Evolutionary conservation across 2,113 vertebrate genomes (phyloP), one percentile per base, ranked within the genome.

Genomic region (Etia nguti): DNA sequence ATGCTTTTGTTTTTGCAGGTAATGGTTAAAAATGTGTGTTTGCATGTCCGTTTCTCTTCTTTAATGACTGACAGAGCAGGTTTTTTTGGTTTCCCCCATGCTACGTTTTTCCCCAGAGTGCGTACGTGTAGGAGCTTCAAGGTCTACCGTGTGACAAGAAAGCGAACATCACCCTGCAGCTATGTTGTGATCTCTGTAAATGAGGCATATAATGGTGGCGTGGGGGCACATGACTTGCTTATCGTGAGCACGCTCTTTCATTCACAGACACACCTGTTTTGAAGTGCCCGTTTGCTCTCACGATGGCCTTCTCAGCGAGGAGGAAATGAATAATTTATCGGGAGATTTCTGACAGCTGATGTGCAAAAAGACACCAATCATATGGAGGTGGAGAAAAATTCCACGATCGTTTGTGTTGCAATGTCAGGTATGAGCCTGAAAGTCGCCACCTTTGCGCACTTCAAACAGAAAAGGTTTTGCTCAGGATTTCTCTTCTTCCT

Each of bases 201-300:
- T 89, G 92, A 93, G 87, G 77, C 91, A 5, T 92, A 89, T 57
- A 34, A 90, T 90, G 91, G 80, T 59, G 90, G 91, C 54, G 10
- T 92, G 79, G 11, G 82, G 89, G 87, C 79, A 52, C 59, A 75
- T 85, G 85, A 80, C 89, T 85, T 46, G 80, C 89, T 89, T 85
- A 88, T 92, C 79, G 4, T 83, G 79, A 89, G 87, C 82, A 79
- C 48, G 20, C 83, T 65, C 77, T 73, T 80, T 46, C 26, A 54
- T 55, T 41, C 56, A 60, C 82, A 84, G 52, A 84, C 92, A 75
- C 87, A 91, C 86, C 88, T 93, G 89, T 89, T 85, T 84, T 22
- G 77, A 89, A 75, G 80, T 24, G 31, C 38, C n/a, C 48, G 1
- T 55, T 52, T 85, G 86, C 88, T 92, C 92, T 90, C 57, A 81